Evolutionary conservation across 1,140 invertebrate species (phyloP).

Genomic region (Drosophila pruinosa): DNA sequence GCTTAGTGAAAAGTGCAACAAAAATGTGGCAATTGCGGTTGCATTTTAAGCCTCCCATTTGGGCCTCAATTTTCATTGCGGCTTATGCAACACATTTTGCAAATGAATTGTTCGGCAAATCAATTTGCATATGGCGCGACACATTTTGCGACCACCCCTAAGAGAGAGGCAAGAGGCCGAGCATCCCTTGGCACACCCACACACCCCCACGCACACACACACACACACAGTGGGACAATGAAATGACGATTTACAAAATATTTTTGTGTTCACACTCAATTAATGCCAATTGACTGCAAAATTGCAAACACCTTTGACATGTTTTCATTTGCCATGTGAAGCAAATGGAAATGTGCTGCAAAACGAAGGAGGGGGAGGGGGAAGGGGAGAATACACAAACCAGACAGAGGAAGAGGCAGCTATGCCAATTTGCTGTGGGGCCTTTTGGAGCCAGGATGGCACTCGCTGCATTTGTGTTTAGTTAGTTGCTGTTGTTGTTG

Average conservation of each 20-base stretch:
- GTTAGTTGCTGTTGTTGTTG: conserved; percentile 22
- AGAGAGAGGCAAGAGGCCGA: conserved; percentile 11
- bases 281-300: conserved; percentile 80
- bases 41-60: conserved; percentile 21
- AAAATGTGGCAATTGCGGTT: conserved; percentile 28
- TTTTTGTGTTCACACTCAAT: conserved; percentile 81
- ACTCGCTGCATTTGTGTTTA: conserved; percentile 21
- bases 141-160: conserved; percentile 52
- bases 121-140: conserved; percentile 78
- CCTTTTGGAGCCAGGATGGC: conserved; percentile 29
- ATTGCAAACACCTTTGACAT: conserved; percentile 80
- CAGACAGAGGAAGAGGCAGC: too few species aligned
- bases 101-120: conserved; percentile 77
- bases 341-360: conserved; percentile 35
- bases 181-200: background rate
- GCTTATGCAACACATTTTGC: conserved; percentile 71
- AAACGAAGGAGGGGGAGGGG: background rate
- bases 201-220: conserved; percentile 1
- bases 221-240: conserved; percentile 2
- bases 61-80: conserved; percentile 52
- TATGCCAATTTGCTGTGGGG: conserved; percentile 22
- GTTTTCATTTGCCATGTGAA: conserved; percentile 55
- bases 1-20: conserved; percentile 14
- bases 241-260: conserved; percentile 72
- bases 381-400: background rate